These are phyloP conservation scores for Pachycephala philippinensis DNA, from an alignment of 2,113 vertebrate species.

Conservation along the genomic window DNA sequence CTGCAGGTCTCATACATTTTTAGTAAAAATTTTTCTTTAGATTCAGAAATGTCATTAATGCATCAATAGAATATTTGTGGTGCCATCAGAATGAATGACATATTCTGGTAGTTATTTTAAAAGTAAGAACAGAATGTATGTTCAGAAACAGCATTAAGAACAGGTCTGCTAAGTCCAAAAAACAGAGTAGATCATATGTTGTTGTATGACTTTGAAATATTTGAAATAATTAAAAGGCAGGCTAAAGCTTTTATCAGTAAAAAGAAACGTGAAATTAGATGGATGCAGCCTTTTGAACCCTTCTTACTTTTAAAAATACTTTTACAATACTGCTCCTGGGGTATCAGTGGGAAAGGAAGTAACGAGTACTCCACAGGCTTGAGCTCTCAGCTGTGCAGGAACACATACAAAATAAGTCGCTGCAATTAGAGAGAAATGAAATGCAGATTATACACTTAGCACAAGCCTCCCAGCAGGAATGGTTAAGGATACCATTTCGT, in stretches of 20 bases:
- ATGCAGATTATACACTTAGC: neutral
- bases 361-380: neutral
- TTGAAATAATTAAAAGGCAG: neutral
- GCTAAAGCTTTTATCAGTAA: neutral
- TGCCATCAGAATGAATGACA: slow-evolving; percentile 26
- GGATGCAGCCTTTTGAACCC: neutral
- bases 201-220: neutral
- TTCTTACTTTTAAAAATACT: neutral
- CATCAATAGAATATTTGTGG: slow-evolving; percentile 22
- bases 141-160: slow-evolving; percentile 31
- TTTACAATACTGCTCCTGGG: neutral
- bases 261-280: neutral
- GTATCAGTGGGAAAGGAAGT: neutral
- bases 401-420: neutral
- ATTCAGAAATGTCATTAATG: slow-evolving; percentile 7
- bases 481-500: neutral
- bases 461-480: neutral
- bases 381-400: neutral
- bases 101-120: slow-evolving; percentile 49
- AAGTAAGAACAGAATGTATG: slow-evolving; percentile 33
- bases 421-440: neutral
- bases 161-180: neutral
- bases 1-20: neutral
- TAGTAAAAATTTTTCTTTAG: neutral
- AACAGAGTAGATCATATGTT: neutral